Evolutionary conservation across 53 echinoderm and acorn worm species (phyloP).

Genomic region (Actinopyga echinites): DNA sequence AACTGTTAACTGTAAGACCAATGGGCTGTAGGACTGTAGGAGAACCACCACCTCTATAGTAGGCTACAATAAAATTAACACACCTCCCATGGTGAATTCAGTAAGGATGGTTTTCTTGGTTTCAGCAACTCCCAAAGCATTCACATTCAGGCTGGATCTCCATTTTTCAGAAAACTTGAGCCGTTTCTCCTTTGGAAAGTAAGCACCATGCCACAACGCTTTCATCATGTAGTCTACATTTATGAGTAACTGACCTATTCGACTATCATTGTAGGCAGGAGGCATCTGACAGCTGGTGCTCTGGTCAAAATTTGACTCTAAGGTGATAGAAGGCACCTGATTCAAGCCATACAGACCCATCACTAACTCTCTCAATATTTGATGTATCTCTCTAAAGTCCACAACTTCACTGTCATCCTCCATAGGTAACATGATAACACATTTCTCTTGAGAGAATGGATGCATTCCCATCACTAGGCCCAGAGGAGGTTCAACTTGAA

Average conservation of each 20-base stretch:
- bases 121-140: conserved; percentile 78
- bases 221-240: conserved; percentile 98
- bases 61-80: not conserved
- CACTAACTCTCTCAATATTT: conserved; percentile 85
- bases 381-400: conserved; percentile 89
- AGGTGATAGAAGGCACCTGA: conserved; percentile 72
- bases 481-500: conserved; percentile 64
- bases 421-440: conserved; percentile 74
- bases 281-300: conserved; percentile 85
- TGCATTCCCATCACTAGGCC: conserved; percentile 86
- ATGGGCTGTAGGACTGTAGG: no score
- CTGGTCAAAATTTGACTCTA: conserved; percentile 87
- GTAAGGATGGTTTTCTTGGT: conserved; percentile 89
- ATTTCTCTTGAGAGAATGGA: conserved; percentile 83
- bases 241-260: conserved; percentile 80
- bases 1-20: no score
- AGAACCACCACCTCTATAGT: no score
- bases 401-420: conserved; percentile 63
- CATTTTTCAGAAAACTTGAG: conserved; percentile 92
- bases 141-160: conserved; percentile 91
- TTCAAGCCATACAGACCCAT: conserved; percentile 88
- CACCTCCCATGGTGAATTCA: conserved; percentile 90
- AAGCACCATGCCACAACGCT: conserved; percentile 87
- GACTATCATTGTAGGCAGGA: conserved; percentile 87
- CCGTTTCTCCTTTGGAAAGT: conserved; percentile 90